Base-by-base conservation (phyloP, 1,140 invertebrate species). In the Tetramorium alpestre region DNA sequence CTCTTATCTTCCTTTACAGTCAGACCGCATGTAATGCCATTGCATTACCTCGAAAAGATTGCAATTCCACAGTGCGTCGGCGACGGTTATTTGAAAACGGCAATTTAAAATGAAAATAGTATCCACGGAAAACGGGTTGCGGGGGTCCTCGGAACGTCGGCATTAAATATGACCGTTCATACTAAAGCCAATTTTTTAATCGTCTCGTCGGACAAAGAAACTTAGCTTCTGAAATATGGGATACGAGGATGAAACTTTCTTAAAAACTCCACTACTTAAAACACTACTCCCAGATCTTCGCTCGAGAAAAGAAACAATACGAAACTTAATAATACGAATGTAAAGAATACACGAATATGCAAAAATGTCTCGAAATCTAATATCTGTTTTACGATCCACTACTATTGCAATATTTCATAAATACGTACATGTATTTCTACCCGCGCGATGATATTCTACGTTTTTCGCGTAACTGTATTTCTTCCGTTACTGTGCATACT, bases 1-100 rank as follows among this genome's bases (percentile, higher is more conserved):
- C 80, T 73, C 80, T 84, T 84, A 84, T 84, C 70, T 84, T 84
- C 56, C 80, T 84, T 84, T 80, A 18, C 77, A 75, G 80, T 75
- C 80, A 73, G 80, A 84, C 80, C 69, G 69, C 54, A 49, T 75
- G 80, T 84, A 60, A 75, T 81, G 47, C 62, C 64, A 47, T 73
- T 75, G 56, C 80, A 44, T 84, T 84, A 62, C 69, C 69, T 73
- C 69, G 54, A 60, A 62, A 62, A 84, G 80, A 84, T 75, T 84
- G 69, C 72, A 84, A 84, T 84, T 84, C 41, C 54, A 47, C 80
- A 47, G 22, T 25, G 47, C 33, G 47, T 38, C 77, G 47, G 47
- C 77, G 10, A 41, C 54, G 80, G 38, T 84, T 84, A 75, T 84
- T 84, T 62, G 69, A 84, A 84, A 75, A 82, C 38, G 56, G 67